Conservation (phyloP, 2,888 invertebrate species). For the Nemoura dubitans region DNA sequence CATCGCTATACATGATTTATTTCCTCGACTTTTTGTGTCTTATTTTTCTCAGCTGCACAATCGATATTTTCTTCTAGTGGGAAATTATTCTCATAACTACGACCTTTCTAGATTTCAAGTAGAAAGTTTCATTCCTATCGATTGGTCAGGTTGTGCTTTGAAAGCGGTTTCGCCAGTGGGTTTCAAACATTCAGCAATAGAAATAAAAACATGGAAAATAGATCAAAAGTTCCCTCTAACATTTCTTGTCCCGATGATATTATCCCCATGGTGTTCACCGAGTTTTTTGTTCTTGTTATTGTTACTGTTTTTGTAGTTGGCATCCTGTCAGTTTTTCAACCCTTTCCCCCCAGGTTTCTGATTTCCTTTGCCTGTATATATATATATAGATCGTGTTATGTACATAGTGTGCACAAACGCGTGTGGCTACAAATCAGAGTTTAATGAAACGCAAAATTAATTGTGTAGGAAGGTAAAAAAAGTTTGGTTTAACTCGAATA, state of each 20-base stretch:
- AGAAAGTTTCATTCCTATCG: neutral
- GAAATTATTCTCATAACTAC: neutral
- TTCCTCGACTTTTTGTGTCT: too few species aligned
- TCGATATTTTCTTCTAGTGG: neutral
- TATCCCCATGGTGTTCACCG: neutral
- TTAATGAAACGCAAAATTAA: neutral
- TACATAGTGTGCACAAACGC: neutral
- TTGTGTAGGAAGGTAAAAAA: neutral
- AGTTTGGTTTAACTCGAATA: neutral
- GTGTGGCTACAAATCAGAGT: neutral
- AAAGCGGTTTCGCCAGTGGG: too few species aligned
- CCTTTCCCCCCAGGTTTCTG: too few species aligned
- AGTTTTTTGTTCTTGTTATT: neutral
- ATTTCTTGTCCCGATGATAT: neutral
- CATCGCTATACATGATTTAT: too few species aligned
- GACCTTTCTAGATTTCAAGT: neutral
- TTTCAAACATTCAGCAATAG: neutral
- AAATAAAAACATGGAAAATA: neutral
- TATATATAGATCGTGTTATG: too few species aligned
- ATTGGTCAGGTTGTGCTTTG: neutral
- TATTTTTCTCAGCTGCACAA: too few species aligned
- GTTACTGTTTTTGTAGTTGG: neutral
- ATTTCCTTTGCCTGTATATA: too few species aligned
- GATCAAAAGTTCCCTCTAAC: neutral
- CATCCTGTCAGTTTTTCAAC: too few species aligned